Base-by-base conservation (phyloP, 2,888 invertebrate genomes). In the Rhamnusium bicolor region DNA sequence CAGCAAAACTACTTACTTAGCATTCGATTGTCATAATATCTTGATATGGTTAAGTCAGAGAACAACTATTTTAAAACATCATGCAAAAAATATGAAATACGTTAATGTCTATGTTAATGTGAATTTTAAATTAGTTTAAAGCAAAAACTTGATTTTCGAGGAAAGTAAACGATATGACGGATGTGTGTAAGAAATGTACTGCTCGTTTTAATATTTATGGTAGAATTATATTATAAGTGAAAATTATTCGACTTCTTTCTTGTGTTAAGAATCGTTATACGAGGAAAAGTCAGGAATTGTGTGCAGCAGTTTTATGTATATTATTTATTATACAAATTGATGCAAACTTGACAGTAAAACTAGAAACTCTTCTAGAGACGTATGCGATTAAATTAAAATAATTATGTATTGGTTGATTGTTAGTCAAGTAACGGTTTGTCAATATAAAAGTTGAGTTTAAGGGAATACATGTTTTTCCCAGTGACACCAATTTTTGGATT, bases 91-190 rank as follows among this genome's bases (percentile, higher is more conserved):
- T 73, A 76, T 74, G 76, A 78, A 72, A 74, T 76, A 76, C 78
- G 76, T 75, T 78, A 78, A 78, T 74, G 78, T 78, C 76, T 78
- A 76, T 76, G 78, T 78, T 76, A 78, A 78, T 78, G 75, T 73
- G 76, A 74, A 75, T 78, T 78, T 76, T 70, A 76, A 76, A 76
- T 74, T 68, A 71, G 74, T 56, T 60, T 27, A 54, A 61, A 54
- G 70, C 65, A 78, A 78, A 78, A 78, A 78, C 71, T 76, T 65
- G 78, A 46, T 32, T 56, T 47, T 54, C 54, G 54, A 6, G 40
- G 63, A 54, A 69, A 62, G 69, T 32, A 53, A 51, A 69, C 47
- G 27, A 19, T 63, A 40, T 56, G 62, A 67, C 46, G 32, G 56
- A 67, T 56, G 51, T 27, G 46, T 21, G 4, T 24, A 46, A 56